Conservation (phyloP, 2,113 vertebrate species). For the Lipophrys pholis region DNA sequence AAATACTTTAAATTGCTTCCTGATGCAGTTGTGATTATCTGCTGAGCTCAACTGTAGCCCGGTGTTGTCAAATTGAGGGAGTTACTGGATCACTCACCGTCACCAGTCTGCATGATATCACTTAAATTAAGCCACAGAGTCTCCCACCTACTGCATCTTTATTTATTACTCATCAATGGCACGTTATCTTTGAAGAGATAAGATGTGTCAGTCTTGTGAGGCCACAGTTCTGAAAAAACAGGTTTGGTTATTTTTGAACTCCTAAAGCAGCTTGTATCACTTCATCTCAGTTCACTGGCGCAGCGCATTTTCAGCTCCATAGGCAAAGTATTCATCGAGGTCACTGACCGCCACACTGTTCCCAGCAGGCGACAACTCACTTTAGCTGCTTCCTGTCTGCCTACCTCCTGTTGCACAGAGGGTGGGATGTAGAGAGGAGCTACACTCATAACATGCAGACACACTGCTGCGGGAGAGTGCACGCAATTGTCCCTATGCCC, state of each 20-base stretch:
- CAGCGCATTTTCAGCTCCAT: conserved; percentile 43
- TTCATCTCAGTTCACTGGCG: conserved; percentile 23
- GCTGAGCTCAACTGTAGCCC: conserved; percentile 19
- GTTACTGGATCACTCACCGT: conserved; percentile 6
- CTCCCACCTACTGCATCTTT: neutral
- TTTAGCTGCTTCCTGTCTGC: conserved; percentile 75
- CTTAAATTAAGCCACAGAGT: conserved; percentile 7
- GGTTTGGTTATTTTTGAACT: conserved; percentile 24
- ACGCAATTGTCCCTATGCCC: conserved; percentile 11
- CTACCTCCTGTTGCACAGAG: conserved; percentile 76
- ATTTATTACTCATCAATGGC: neutral
- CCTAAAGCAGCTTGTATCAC: conserved; percentile 14
- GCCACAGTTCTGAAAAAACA: conserved; percentile 16
- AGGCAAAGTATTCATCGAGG: conserved; percentile 46
- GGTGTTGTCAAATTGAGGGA: conserved; percentile 24
- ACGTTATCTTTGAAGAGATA: conserved; percentile 15
- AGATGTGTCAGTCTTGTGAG: conserved; percentile 11
- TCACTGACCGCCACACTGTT: conserved; percentile 52
- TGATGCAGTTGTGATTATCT: conserved; percentile 22
- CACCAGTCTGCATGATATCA: conserved; percentile 50
- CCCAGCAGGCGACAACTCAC: conserved; percentile 64
- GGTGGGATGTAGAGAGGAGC: conserved; percentile 46
- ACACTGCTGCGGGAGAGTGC: conserved; percentile 29
- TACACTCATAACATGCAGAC: conserved; percentile 40
- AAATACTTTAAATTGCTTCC: conserved; percentile 51